Conservation (phyloP, 2,888 invertebrate genomes). For the Pachymerium ferrugineum region DNA sequence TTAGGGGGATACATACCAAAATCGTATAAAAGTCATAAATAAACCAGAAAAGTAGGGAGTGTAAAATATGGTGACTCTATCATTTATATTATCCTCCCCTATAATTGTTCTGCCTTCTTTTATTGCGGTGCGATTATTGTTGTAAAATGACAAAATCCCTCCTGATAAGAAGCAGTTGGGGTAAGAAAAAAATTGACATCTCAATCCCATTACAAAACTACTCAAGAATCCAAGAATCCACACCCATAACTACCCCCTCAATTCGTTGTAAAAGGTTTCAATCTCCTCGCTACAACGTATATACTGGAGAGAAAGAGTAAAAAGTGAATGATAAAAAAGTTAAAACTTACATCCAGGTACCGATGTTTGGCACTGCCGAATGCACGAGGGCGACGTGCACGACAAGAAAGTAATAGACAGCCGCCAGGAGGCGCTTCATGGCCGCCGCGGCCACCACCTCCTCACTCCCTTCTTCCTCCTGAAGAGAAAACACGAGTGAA, state of each 20-base stretch:
- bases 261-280: too few relatives aligned
- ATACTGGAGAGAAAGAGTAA: not conserved
- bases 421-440: constrained; percentile 27
- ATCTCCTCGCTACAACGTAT: too few relatives aligned
- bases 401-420: constrained; percentile 17
- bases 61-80: not conserved
- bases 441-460: constrained; percentile 23
- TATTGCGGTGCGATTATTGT: constrained; percentile 15
- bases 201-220: constrained; percentile 19
- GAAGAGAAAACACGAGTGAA: constrained; percentile 27
- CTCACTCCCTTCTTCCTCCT: constrained; percentile 27
- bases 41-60: not conserved
- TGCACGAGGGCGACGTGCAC: constrained; percentile 22
- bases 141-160: constrained; percentile 17
- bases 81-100: not conserved
- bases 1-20: too few relatives aligned
- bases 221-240: constrained; percentile 5
- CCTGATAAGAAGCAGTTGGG: not conserved
- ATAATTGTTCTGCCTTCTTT: too few relatives aligned
- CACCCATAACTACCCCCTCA: not conserved
- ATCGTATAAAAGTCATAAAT: not conserved
- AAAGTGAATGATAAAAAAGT: not conserved
- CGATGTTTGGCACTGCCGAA: constrained; percentile 17
- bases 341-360: constrained; percentile 8
- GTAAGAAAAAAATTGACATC: not conserved